phyloP scores from a whole-genome alignment of 1,140 invertebrate species.

The Papilio polyxenes region DNA sequence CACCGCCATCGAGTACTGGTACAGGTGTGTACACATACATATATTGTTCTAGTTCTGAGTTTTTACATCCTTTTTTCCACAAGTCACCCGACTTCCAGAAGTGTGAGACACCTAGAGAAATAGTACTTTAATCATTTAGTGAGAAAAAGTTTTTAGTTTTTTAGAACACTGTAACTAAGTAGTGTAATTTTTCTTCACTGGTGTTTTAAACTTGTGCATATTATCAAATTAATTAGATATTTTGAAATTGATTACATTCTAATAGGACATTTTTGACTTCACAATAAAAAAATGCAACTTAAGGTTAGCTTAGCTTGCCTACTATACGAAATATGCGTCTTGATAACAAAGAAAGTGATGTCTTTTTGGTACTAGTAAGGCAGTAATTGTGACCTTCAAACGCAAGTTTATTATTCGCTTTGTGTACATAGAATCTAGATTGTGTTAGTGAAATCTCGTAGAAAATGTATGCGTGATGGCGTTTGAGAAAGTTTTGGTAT shows the following conservation, averaged over 20 bases:
- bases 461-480: constrained; percentile 8
- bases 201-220: too few species aligned
- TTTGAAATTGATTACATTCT: background rate
- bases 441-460: constrained; percentile 26
- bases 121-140: too few species aligned
- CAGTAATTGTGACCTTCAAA: background rate
- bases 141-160: too few species aligned
- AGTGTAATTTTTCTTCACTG: background rate
- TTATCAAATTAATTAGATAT: background rate
- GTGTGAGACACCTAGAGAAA: too few species aligned
- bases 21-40: constrained; percentile 82
- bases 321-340: background rate
- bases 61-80: background rate
- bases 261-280: background rate
- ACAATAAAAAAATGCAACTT: too few species aligned
- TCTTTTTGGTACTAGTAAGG: background rate
- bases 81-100: too few species aligned
- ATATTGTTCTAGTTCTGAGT: background rate
- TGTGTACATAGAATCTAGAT: constrained; percentile 29
- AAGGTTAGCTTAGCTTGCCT: too few species aligned
- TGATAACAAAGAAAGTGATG: background rate
- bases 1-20: constrained; percentile 96
- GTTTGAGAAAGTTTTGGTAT: constrained; percentile 26
- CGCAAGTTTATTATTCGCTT: constrained; percentile 6
- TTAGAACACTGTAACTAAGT: background rate